A percentile compares a stretch with the other conserved stretches of the same genome.
Conservation (phyloP, 2,888 invertebrate species). For the Odontomyia ornata region DNA sequence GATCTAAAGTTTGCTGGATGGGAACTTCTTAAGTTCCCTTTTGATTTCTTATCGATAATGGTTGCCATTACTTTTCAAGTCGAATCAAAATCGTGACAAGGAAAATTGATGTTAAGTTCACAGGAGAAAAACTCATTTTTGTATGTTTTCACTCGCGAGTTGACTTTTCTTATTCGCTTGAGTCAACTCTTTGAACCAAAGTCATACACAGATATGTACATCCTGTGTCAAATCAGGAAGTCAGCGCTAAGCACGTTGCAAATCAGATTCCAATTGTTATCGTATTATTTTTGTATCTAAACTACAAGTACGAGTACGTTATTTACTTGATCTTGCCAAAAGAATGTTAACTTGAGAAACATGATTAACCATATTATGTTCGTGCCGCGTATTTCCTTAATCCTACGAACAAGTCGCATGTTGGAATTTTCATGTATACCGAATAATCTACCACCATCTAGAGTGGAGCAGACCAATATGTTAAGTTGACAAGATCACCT, state of each 20-base stretch:
- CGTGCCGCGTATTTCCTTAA: not conserved
- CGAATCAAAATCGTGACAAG: slow-evolving; percentile 29
- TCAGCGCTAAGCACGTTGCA: no score
- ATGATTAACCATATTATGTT: no score
- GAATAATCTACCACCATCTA: not conserved
- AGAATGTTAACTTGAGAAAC: no score
- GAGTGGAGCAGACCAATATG: not conserved
- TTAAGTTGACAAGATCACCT: not conserved
- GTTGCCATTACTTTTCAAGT: slow-evolving; percentile 3
- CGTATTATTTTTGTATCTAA: no score
- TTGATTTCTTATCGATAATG: slow-evolving; percentile 15
- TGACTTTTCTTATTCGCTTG: not conserved
- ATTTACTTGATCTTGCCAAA: no score
- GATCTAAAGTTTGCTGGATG: not conserved
- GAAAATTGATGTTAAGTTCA: slow-evolving; percentile 29
- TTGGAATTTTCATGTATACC: not conserved
- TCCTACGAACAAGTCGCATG: not conserved
- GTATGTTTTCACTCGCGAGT: slow-evolving; percentile 9
- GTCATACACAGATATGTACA: no score
- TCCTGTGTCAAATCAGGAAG: no score
- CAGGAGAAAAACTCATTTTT: not conserved
- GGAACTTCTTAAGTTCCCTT: not conserved
- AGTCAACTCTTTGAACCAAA: not conserved
- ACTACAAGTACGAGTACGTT: no score
- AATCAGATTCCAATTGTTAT: no score